Percentiles rank a stretch among this genome's conserved stretches.
phyloP scores from a whole-genome alignment of 2,113 vertebrate species.

The Dinomys branickii region DNA sequence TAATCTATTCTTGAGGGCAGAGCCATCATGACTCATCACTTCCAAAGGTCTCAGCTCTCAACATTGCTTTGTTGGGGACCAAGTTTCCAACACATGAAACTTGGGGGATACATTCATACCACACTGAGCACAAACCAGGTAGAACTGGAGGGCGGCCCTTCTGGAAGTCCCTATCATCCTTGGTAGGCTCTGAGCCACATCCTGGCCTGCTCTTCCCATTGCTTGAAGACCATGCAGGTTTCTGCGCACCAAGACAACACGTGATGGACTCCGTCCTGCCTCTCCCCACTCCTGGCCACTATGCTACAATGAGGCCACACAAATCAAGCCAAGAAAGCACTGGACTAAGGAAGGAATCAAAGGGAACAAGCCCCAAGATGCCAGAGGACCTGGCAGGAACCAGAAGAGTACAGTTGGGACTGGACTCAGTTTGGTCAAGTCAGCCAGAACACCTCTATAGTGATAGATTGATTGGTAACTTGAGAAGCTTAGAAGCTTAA shows the following conservation, averaged over 20 bases:
- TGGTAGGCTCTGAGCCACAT: neutral
- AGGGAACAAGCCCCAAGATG: neutral
- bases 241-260: neutral
- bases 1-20: neutral
- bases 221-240: neutral
- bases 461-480: no score
- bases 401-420: neutral
- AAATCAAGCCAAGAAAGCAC: neutral
- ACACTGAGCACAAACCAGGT: neutral
- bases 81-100: neutral
- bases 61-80: neutral
- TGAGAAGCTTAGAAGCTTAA: no score
- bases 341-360: neutral
- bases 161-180: neutral
- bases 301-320: neutral
- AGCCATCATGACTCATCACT: neutral
- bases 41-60: neutral
- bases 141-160: neutral
- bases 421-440: neutral
- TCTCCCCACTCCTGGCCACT: neutral
- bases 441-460: neutral
- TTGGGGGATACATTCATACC: neutral
- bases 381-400: neutral
- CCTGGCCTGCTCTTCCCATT: neutral
- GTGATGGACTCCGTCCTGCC: neutral